Conservation (phyloP, 2,888 invertebrate genomes). For the Mellilla xanthometata region DNA sequence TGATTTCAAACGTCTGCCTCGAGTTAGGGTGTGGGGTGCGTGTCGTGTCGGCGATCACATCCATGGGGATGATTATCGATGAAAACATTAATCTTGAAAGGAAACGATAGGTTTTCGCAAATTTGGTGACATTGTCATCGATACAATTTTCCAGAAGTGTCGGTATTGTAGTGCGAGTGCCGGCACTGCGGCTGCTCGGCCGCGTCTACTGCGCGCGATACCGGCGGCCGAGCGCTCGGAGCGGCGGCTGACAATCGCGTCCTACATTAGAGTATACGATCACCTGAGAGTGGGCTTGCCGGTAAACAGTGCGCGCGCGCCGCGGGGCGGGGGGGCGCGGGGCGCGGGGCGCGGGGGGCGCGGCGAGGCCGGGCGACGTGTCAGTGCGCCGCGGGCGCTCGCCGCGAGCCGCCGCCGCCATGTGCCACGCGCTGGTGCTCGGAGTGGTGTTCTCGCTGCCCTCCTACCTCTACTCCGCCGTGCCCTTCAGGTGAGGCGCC, state of each 20-base stretch:
- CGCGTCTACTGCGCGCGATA: background rate
- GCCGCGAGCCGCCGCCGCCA: conserved; percentile 37
- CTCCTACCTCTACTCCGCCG: conserved; percentile 70
- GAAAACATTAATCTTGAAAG: no score
- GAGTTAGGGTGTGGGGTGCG: no score
- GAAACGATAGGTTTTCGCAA: no score
- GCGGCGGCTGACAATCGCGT: background rate
- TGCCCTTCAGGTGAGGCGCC: conserved; percentile 70
- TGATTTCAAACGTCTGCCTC: no score
- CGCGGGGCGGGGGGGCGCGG: background rate
- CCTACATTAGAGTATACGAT: conserved; percentile 6
- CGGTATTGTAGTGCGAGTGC: no score
- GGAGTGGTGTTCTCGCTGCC: conserved; percentile 72
- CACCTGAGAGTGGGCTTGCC: conserved; percentile 7
- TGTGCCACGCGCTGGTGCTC: conserved; percentile 75
- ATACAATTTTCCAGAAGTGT: no score
- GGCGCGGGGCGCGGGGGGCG: conserved; percentile 7
- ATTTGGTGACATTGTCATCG: no score
- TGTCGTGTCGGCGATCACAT: no score
- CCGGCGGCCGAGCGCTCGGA: no score
- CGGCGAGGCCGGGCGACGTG: conserved; percentile 11
- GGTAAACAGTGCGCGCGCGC: conserved; percentile 4
- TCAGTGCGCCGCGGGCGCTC: conserved; percentile 39
- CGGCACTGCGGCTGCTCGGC: background rate
- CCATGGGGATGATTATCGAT: no score